Evolutionary conservation across 1,140 invertebrate genomes (phyloP), one percentile per base, ranked within the genome.

Genomic region (Hestina assimilis): DNA sequence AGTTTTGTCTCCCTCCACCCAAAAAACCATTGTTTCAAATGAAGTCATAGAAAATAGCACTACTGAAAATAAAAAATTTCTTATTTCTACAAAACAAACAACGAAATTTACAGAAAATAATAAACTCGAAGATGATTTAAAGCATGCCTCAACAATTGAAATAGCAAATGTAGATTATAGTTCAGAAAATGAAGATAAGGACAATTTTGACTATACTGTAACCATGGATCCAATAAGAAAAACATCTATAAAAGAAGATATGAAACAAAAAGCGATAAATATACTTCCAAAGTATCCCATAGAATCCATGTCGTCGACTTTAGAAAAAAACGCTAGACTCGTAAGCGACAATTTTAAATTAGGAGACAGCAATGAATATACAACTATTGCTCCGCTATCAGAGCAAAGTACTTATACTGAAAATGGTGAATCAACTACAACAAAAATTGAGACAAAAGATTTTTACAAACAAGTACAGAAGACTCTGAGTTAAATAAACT

Each of bases 131-230:
- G 46, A 64, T 50, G 59, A 75, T 64, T 60, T 76, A 5, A 48
- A 54, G 35, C 55, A 73, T 42, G 53, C 70, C 17, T 77, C 70
- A n/a, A 79, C 71, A 20, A 19, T 71, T 4, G 70, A 77, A 71
- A 63, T 68, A 5, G 26, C 57, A 31, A 60, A 29, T 28, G 19
- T 50, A 17, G 60, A 57, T 59, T 64, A 40, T 38, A 66, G 59
- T 21, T 57, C 72, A 46, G 60, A 65, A 52, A 20, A 42, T 4
- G 42, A n/a, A 17, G 38, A 26, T 43, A 26, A 46, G 0, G 40
- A 42, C 17, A 59, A 58, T 46, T 54, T 56, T n/a, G 24, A 60
- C 26, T 66, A 72, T 58, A 40, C 51, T 29, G 46, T 40, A 1
- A 75, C 63, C 23, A 29, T 28, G 40, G 66, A 74, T 59, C 55